Evolutionary conservation across 1,140 invertebrate species (phyloP).

Genomic region (Schlechtendalia chinensis): DNA sequence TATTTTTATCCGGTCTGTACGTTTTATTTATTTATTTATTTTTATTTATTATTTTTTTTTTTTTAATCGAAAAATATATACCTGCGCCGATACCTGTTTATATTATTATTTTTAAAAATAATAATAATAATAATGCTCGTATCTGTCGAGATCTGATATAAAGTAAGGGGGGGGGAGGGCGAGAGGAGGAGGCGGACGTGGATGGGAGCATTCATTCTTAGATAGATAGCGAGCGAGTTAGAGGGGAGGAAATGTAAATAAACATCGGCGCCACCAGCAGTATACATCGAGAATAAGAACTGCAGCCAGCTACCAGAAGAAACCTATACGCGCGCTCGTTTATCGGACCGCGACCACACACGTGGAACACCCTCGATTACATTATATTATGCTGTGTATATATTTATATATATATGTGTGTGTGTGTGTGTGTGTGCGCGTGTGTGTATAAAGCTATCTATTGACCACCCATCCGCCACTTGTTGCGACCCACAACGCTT

Average conservation of each 20-base stretch:
- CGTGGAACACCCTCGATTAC: conserved; percentile 42
- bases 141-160: neutral
- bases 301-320: conserved; percentile 44
- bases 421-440: neutral
- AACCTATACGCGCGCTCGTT: conserved; percentile 31
- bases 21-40: neutral
- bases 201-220: neutral
- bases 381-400: conserved; percentile 3
- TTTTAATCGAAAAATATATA: neutral
- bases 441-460: neutral
- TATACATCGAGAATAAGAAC: conserved; percentile 1
- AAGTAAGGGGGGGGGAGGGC: neutral
- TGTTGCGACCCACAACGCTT: conserved; percentile 7
- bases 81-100: neutral
- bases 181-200: neutral
- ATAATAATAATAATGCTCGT: neutral
- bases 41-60: too few species aligned
- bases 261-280: conserved; percentile 46
- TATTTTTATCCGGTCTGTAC: neutral
- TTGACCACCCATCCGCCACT: conserved; percentile 34
- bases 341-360: conserved; percentile 40
- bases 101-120: neutral
- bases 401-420: neutral
- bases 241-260: conserved; percentile 44
- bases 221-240: neutral